A percentile compares a stretch with the other conserved stretches of the same genome.
Conservation (phyloP, 2,113 vertebrate genomes). For the Budorcas taxicolor region DNA sequence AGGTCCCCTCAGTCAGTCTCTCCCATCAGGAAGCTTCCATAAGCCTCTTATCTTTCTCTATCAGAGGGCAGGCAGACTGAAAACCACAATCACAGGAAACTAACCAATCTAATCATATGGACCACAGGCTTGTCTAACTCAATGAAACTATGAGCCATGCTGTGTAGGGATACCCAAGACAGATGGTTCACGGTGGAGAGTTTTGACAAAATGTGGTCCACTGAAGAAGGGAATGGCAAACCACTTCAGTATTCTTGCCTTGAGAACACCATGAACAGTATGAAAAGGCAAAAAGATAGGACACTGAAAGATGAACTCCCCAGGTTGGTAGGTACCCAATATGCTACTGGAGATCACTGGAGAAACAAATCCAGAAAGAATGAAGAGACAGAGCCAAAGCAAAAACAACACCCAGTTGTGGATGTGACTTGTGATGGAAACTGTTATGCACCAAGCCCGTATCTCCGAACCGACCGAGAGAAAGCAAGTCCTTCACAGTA, state of each 20-base stretch:
- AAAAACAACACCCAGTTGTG: not conserved
- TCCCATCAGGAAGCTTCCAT: not conserved
- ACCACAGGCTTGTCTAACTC: not conserved
- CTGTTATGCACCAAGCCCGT: too few relatives aligned
- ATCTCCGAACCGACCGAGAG: too few relatives aligned
- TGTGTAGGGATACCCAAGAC: too few relatives aligned
- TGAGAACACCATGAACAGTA: too few relatives aligned
- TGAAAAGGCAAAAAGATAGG: too few relatives aligned
- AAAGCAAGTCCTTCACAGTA: too few relatives aligned
- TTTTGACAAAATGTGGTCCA: too few relatives aligned
- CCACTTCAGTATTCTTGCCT: too few relatives aligned
- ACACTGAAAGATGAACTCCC: too few relatives aligned
- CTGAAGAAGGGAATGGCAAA: too few relatives aligned
- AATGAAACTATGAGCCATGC: too few relatives aligned
- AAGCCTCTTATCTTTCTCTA: not conserved
- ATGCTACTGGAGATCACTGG: not conserved
- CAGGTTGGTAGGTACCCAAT: not conserved
- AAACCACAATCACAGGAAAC: not conserved
- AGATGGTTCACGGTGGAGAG: too few relatives aligned
- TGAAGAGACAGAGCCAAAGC: not conserved
- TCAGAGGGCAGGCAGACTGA: not conserved
- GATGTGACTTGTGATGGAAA: not conserved
- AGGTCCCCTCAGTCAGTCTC: not conserved
- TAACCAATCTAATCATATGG: not conserved
- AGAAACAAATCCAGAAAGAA: not conserved